phyloP scores from a whole-genome alignment of 2,113 vertebrate genomes.

The Tragelaphus scriptus region DNA sequence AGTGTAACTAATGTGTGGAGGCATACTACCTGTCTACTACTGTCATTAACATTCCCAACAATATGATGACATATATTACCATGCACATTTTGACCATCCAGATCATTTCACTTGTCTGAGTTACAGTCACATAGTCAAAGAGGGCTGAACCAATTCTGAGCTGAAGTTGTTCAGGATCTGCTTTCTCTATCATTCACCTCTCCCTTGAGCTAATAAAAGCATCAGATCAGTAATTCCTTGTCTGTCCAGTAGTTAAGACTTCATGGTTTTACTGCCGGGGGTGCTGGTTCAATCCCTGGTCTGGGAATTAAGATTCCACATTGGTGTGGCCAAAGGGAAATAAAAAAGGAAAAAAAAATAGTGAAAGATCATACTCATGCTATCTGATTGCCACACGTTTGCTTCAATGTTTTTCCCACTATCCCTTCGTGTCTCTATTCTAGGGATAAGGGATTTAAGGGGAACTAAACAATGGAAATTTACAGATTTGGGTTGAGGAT shows the following conservation, averaged over 20 bases:
- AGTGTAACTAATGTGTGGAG: background rate
- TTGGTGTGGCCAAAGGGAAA: background rate
- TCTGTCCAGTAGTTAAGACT: background rate
- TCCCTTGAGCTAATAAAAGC: background rate
- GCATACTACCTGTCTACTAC: background rate
- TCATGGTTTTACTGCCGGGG: background rate
- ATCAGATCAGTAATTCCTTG: background rate
- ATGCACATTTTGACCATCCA: background rate
- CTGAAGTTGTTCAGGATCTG: background rate
- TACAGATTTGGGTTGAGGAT: background rate
- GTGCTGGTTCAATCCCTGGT: background rate
- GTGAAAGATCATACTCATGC: background rate
- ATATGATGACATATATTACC: background rate
- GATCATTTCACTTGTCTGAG: background rate
- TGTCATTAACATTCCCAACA: background rate
- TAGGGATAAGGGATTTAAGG: background rate
- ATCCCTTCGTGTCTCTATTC: background rate
- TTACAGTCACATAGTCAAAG: background rate
- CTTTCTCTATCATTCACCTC: background rate
- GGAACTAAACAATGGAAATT: background rate
- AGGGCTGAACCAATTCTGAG: background rate
- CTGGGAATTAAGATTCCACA: background rate
- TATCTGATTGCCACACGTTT: background rate
- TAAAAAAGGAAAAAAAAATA: background rate
- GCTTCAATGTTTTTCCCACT: background rate